phyloP scores from a whole-genome alignment of 2,797 vertebrate genomes.

The Erpetoichthys calabaricus region DNA sequence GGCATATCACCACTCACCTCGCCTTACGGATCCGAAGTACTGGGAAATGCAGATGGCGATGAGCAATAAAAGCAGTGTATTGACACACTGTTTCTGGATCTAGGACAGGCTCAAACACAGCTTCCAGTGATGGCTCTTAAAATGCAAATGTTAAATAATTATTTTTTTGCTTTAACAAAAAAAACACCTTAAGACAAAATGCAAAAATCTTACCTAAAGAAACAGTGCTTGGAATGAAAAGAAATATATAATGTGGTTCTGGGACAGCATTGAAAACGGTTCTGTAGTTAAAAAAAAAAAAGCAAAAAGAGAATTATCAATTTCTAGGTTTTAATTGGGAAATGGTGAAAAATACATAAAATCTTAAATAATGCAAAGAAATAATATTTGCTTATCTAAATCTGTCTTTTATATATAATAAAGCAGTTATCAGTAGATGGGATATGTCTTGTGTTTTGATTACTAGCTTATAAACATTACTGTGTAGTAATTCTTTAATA shows the following conservation, averaged over 20 bases:
- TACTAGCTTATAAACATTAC: too few relatives aligned
- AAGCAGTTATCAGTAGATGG: too few relatives aligned
- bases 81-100: slow-evolving; percentile 11
- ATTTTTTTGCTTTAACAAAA: background rate
- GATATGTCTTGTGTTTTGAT: too few relatives aligned
- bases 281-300: slow-evolving; percentile 36
- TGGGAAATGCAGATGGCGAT: slow-evolving; percentile 46
- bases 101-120: slow-evolving; percentile 51
- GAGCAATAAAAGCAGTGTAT: slow-evolving; percentile 48
- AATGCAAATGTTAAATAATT: slow-evolving; percentile 3
- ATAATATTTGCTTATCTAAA: too few relatives aligned
- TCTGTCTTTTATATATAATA: too few relatives aligned
- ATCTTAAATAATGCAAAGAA: too few relatives aligned
- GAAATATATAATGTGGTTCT: slow-evolving; percentile 70
- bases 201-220: slow-evolving; percentile 53
- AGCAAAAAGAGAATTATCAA: too few relatives aligned
- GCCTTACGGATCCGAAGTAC: slow-evolving; percentile 56
- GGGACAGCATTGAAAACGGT: slow-evolving; percentile 55
- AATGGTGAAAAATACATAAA: too few relatives aligned
- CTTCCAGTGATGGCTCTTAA: slow-evolving; percentile 44
- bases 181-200: slow-evolving; percentile 5
- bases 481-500: too few relatives aligned
- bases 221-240: slow-evolving; percentile 45
- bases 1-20: slow-evolving; percentile 40
- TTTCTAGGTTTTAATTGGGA: too few relatives aligned